phyloP scores from a whole-genome alignment of 1,140 invertebrate genomes.

The Ceratosolen fusciceps region DNA sequence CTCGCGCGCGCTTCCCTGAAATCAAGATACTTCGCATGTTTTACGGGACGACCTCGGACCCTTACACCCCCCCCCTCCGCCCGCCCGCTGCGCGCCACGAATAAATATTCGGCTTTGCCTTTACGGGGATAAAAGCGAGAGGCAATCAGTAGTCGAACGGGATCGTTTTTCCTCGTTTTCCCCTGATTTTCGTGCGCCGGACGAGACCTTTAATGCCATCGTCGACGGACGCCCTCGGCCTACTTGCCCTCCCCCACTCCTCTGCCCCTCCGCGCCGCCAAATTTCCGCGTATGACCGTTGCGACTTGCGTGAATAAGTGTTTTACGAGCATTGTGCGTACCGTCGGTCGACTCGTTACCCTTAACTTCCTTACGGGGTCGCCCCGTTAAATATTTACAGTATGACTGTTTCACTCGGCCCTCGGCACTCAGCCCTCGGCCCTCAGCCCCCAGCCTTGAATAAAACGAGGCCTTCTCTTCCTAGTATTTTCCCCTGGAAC shows the following conservation, averaged over 20 bases:
- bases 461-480: too few species aligned
- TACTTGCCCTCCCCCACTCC: neutral
- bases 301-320: too few species aligned
- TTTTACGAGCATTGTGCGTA: too few species aligned
- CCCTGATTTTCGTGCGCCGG: neutral
- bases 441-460: too few species aligned
- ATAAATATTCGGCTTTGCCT: neutral
- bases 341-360: too few species aligned
- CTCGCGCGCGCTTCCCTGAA: neutral
- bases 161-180: neutral
- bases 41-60: neutral
- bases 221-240: neutral
- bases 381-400: too few species aligned
- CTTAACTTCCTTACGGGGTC: too few species aligned
- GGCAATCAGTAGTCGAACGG: neutral
- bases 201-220: neutral
- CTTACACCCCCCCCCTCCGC: neutral
- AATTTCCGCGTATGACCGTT: neutral
- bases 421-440: too few species aligned
- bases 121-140: too few species aligned
- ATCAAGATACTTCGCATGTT: constrained; percentile 9
- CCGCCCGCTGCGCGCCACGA: neutral
- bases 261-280: too few species aligned
- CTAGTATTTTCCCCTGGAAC: too few species aligned
- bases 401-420: too few species aligned